Conservation (phyloP, 2,797 vertebrate genomes). For the Cirrhinus molitorella region DNA sequence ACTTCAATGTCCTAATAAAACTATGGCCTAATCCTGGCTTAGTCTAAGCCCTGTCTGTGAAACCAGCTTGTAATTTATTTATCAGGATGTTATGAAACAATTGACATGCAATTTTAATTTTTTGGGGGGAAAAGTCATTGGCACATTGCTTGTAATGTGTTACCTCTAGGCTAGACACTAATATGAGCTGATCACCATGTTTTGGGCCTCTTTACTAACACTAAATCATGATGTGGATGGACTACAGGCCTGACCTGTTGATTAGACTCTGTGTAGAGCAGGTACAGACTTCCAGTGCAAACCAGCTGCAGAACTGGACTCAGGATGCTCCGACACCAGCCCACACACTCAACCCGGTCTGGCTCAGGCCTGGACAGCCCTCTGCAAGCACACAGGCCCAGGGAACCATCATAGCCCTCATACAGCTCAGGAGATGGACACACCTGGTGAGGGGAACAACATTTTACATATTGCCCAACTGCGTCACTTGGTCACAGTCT, state of each 20-base stretch:
- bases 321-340: constrained; percentile 72
- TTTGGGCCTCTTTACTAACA: not conserved
- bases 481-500: constrained; percentile 5
- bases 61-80: no score
- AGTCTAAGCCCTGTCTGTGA: no score
- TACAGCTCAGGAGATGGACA: constrained; percentile 80
- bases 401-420: constrained; percentile 79
- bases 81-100: no score
- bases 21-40: no score
- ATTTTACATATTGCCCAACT: not conserved
- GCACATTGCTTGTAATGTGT: not conserved
- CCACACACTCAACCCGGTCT: constrained; percentile 73
- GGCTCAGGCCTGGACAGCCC: constrained; percentile 61
- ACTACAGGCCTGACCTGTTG: constrained; percentile 66
- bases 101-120: no score
- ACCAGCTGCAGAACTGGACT: constrained; percentile 70
- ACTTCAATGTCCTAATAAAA: no score
- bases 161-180: not conserved
- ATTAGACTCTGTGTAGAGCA: constrained; percentile 73
- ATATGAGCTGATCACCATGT: not conserved
- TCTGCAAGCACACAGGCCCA: constrained; percentile 88
- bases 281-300: constrained; percentile 71
- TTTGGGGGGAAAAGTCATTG: no score
- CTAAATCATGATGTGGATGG: not conserved
- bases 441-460: constrained; percentile 77